A percentile compares a stretch with the other conserved stretches of the same genome.
Evolutionary conservation across 1,140 invertebrate genomes (phyloP).

Genomic region (Camponotus vicinus): DNA sequence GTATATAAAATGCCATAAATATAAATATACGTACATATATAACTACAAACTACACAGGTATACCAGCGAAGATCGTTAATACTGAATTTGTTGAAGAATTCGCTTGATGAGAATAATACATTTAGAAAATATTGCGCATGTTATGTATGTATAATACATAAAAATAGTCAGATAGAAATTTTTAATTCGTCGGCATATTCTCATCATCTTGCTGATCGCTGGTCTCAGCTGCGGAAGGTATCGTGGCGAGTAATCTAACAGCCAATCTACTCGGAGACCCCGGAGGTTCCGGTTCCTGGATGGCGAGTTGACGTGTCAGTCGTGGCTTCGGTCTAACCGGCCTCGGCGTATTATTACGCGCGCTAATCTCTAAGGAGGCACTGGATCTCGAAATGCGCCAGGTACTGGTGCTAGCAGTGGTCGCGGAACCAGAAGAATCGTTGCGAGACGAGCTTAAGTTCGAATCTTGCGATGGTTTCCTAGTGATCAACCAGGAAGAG

Average conservation of each 20-base stretch:
- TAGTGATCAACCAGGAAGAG: conserved; percentile 94
- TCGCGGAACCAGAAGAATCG: conserved; percentile 94
- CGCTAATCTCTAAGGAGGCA: conserved; percentile 84
- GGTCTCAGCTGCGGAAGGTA: conserved; percentile 93
- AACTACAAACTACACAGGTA: conserved; percentile 34
- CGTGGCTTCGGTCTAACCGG: conserved; percentile 88
- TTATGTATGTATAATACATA: conserved; percentile 16
- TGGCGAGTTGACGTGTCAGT: conserved; percentile 91
- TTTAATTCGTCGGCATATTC: conserved; percentile 55
- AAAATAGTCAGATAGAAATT: conserved; percentile 29
- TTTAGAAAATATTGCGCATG: neutral
- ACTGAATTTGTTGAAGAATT: conserved; percentile 45
- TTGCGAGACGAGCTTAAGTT: conserved; percentile 95
- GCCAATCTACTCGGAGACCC: conserved; percentile 88
- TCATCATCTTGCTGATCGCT: conserved; percentile 92
- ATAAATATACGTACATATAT: conserved; percentile 39
- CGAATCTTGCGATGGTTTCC: conserved; percentile 96
- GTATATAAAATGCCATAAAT: conserved; percentile 53
- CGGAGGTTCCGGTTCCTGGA: conserved; percentile 90
- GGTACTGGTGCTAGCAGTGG: conserved; percentile 94
- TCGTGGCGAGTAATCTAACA: conserved; percentile 91
- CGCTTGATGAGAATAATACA: conserved; percentile 4
- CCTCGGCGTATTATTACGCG: conserved; percentile 77
- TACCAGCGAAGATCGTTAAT: conserved; percentile 49
- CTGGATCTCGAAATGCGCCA: conserved; percentile 94